Evolutionary conservation across 2,797 vertebrate genomes (phyloP), one percentile per base, ranked within the genome.

Genomic region (Cyprinodon diabolis): DNA sequence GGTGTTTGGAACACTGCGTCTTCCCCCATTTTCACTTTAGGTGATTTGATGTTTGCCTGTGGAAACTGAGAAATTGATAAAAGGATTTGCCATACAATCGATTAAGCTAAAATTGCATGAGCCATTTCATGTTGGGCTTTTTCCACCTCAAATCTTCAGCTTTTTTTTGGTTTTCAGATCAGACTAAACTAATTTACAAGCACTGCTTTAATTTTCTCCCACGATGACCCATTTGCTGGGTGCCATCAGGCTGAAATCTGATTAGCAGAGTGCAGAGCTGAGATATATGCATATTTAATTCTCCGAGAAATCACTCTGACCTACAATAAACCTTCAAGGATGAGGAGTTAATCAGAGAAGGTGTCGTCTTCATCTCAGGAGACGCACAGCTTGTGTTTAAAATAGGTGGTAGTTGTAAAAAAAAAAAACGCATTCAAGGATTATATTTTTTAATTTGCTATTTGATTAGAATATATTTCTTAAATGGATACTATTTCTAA

Each of bases 241-340:
- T 25, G 57, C 63, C 66, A 15, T 66, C 49, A 63, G 23, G 30
- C 72, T 55, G 0, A 56, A 1, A 14, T 56, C 19, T 71, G 71
- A 65, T 75, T 60, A 75, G 37, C 57, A 52, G 78, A 71, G 72
- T 40, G 75, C 67, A 52, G 40, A 71, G 65, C 63, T 57, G 54
- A 48, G 4, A 68, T 63, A 67, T 4, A 63, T 66, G 54, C 73
- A 52, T 56, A 48, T 70, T 68, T 81, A 77, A 77, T 83, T 76
- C 72, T 73, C 75, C 4, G 37, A 65, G 69, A 72, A 74, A 75
- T 81, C 74, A 49, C 74, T 40, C n/a, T 81, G 76, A 79, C 83
- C 86, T 87, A 69, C 76, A 81, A 47, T 60, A 75, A 65, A 76
- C 81, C 86, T 84, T 85, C 83, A 87, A 78, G 81, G 79, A 74